Base-by-base conservation (phyloP, 2,113 vertebrate genomes). In the Leucopsar rothschildi region DNA sequence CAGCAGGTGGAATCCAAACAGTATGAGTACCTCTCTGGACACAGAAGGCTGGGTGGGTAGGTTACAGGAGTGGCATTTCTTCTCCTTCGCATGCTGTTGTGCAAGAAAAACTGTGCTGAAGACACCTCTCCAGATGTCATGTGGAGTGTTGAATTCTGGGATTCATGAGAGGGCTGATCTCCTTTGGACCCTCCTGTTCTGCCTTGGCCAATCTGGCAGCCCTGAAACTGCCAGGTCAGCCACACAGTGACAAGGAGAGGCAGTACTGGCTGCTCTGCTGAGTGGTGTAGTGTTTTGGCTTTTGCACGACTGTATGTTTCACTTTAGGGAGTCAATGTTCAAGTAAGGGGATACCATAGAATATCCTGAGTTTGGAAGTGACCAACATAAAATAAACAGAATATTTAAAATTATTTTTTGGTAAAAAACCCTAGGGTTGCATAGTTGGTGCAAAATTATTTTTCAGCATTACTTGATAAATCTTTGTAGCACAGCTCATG, bases 171-270 rank as follows among this genome's bases (percentile, higher is more conserved):
- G 76, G 15, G 5, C 3, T 5, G 2, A 3, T 88, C n/a, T 78
- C 0, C 0, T 50, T 90, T 16, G 21, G 22, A 39, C 42, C 5
- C 6, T 75, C 7, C 33, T 21, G 4, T 78, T 77, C 37, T 42
- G 23, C 47, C 18, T 39, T 61, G 76, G n/a, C 44, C 57, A 5
- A 16, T n/a, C 22, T 45, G 20, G 75, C 59, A 52, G 25, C 29
- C 25, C 35, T 64, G 29, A 60, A 71, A 27, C 42, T 66, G 33
- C 50, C 25, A 39, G n/a, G 15, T 15, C 35, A 56, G 72, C 16
- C 28, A 25, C 0, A 0, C 10, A 33, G 42, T 23, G 50, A 33
- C n/a, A 12, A 39, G 15, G 44, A 25, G 42, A 49, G 56, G 22
- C 44, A 77, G 10, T 16, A 8, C 8, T 66, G 57, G 25, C 39